phyloP scores from a whole-genome alignment of 2,113 vertebrate genomes.

The Callipepla californica region DNA sequence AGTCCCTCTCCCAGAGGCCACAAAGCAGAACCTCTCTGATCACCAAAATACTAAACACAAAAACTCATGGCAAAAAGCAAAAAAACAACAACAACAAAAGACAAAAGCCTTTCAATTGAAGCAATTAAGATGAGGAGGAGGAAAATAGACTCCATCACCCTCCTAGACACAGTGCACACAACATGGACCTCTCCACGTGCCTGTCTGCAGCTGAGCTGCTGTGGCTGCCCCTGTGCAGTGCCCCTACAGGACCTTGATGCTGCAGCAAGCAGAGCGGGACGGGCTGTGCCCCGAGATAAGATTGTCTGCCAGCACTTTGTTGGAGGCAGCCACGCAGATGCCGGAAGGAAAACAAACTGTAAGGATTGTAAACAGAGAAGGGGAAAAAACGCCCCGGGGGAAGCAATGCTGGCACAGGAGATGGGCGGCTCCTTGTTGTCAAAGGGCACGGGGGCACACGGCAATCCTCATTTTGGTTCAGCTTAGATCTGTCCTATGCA shows the following conservation, averaged over 20 bases:
- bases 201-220: accelerated
- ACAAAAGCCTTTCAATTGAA: conserved; percentile 9
- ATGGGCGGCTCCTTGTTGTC: background rate
- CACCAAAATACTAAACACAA: background rate
- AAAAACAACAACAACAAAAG: background rate
- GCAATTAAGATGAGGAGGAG: background rate
- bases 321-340: conserved; percentile 33
- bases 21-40: background rate
- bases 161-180: too few relatives aligned
- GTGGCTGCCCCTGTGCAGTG: background rate
- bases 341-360: conserved; percentile 50
- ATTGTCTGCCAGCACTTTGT: conserved; percentile 50
- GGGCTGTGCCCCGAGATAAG: conserved; percentile 53
- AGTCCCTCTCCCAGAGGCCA: conserved; percentile 5
- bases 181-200: accelerated
- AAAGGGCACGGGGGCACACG: background rate
- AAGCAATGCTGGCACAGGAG: background rate
- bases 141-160: background rate
- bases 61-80: background rate
- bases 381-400: background rate
- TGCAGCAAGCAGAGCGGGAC: background rate
- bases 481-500: background rate
- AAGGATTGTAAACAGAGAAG: conserved; percentile 45
- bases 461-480: background rate
- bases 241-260: background rate